These are phyloP conservation scores for Sebastes fasciatus DNA, from an alignment of 2,113 vertebrate species.

Conservation along the genomic window DNA sequence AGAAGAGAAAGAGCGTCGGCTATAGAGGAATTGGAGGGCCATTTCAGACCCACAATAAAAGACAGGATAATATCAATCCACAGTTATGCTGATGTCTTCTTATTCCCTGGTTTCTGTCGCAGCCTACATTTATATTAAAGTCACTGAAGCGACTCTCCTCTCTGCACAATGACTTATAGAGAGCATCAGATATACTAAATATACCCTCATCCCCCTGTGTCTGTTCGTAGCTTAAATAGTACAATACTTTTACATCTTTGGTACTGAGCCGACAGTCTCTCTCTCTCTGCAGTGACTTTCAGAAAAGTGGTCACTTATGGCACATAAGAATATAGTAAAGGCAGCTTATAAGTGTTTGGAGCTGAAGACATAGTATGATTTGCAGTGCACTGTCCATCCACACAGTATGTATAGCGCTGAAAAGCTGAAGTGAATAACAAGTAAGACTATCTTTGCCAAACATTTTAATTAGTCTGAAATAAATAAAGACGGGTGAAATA, in stretches of 20 bases:
- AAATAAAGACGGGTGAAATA: neutral
- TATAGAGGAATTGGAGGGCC: slow-evolving; percentile 30
- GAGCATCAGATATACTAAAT: slow-evolving; percentile 63
- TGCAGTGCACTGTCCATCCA: neutral
- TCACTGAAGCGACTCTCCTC: slow-evolving; percentile 49
- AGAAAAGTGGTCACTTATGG: slow-evolving; percentile 19
- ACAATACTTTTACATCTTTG: slow-evolving; percentile 35
- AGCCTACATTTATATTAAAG: slow-evolving; percentile 59
- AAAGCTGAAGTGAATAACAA: neutral
- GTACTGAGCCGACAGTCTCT: slow-evolving; percentile 30
- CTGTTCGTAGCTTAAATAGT: slow-evolving; percentile 49
- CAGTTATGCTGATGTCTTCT: slow-evolving; percentile 54
- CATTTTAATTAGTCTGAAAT: neutral
- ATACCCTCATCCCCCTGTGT: slow-evolving; percentile 35
- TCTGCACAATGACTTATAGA: slow-evolving; percentile 46
- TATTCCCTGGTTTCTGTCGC: slow-evolving; percentile 54
- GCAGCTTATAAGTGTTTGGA: slow-evolving; percentile 12
- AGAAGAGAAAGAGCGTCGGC: slow-evolving; percentile 37
- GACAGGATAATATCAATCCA: slow-evolving; percentile 59
- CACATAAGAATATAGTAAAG: slow-evolving; percentile 20
- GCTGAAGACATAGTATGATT: slow-evolving; percentile 20
- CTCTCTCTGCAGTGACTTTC: slow-evolving; percentile 29
- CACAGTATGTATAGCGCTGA: neutral
- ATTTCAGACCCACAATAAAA: slow-evolving; percentile 54
- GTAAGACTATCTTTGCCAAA: slow-evolving; percentile 15